These are phyloP conservation scores for Callocephalon fimbriatum DNA, from an alignment of 2,113 vertebrate species.

Conservation along the genomic window DNA sequence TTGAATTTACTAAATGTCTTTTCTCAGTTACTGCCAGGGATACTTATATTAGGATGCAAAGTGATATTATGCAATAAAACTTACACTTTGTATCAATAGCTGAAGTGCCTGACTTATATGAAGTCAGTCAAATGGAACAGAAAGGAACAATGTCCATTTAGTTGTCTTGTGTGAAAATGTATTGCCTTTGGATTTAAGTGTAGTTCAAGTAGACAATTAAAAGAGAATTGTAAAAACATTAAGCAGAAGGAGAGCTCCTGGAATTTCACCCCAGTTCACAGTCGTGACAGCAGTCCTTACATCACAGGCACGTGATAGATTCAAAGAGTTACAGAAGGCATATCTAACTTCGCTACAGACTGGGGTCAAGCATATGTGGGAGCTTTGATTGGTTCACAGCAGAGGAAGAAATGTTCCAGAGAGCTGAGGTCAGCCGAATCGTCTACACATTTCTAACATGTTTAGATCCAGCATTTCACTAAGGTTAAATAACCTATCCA, in stretches of 20 bases:
- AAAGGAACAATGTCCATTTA: neutral
- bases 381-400: neutral
- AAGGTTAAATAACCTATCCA: neutral
- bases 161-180: neutral
- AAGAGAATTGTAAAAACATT: neutral
- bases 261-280: neutral
- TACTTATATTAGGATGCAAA: conserved; percentile 38
- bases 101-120: neutral
- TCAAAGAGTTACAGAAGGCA: neutral
- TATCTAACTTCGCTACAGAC: neutral
- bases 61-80: conserved; percentile 32
- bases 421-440: neutral
- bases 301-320: accelerated
- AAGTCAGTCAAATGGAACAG: neutral
- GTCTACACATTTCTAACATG: neutral
- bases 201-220: neutral
- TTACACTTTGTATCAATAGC: neutral
- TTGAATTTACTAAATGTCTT: conserved; percentile 28
- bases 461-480: neutral
- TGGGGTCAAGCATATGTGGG: neutral
- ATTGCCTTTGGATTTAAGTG: neutral
- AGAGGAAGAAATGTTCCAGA: neutral
- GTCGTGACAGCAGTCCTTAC: neutral
- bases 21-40: neutral
- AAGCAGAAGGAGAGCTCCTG: neutral